Evolutionary conservation across 2,888 invertebrate genomes (phyloP), one percentile per base, ranked within the genome.

Genomic region (Galerucella calmariensis): DNA sequence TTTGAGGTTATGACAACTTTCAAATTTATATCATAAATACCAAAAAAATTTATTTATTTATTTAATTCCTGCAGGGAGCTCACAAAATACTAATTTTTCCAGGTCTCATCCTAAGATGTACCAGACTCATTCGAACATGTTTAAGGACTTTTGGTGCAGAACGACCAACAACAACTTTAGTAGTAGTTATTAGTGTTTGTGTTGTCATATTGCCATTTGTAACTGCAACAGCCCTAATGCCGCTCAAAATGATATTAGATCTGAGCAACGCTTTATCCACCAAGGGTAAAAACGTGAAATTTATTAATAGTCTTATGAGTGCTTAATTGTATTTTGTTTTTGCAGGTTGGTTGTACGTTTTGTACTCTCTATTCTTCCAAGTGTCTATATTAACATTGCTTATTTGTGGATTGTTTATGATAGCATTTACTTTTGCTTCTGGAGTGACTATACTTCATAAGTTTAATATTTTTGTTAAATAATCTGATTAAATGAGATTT

Each of bases 181-280:
- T 75, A 12, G 16, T 80, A n/a, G 75, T 82, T 12, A 78, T 82
- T 59, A 65, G 77, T 14, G 69, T 74, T 58, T 73, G 77, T 62
- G 77, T 79, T 51, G 59, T 76, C 9, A 69, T 81, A 12, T 65
- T 82, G 16, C 82, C 82, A 27, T 51, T 80, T 48, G 76, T 82
- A n/a, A 79, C 81, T 51, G 78, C 79, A 48, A 70, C 79, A n/a
- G 78, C 79, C 2, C 72, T 82, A 66, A 80, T 78, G 78, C 81
- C 82, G 10, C 35, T 82, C 35, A 77, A 79, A 59, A 51, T 80
- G 16, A 44, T 82, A 41, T 53, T 82, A 48, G 72, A 77, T 59
- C 58, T 78, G 14, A 72, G 77, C 16, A 63, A 71, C 46, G 76
- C 74, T 62, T 24, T 80, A 66, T 67, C 75, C 24, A 74, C 71